These are phyloP conservation scores for Ctenodactylus gundi DNA, from an alignment of 2,113 vertebrate genomes.

Conservation along the genomic window DNA sequence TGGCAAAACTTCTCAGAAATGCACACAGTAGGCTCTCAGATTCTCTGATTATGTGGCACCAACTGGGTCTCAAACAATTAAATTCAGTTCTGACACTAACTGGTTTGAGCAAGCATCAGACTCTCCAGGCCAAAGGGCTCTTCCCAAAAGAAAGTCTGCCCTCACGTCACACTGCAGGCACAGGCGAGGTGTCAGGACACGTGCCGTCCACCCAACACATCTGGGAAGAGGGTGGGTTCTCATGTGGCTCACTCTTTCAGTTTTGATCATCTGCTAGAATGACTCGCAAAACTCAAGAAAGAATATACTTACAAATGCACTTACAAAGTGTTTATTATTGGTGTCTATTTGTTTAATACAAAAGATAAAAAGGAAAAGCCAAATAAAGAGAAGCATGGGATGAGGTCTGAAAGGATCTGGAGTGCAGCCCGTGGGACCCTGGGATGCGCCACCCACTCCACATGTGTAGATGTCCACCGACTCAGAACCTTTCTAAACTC, in stretches of 20 bases:
- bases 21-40: background rate
- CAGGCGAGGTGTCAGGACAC: background rate
- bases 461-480: background rate
- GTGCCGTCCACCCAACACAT: too few species aligned
- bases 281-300: background rate
- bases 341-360: too few species aligned
- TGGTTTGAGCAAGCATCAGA: background rate
- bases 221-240: too few species aligned
- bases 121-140: background rate
- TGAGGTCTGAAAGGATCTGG: background rate
- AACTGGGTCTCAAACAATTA: background rate
- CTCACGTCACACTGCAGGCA: background rate
- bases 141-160: too few species aligned
- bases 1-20: background rate
- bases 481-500: background rate
- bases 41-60: background rate
- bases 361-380: background rate
- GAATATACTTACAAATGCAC: background rate
- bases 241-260: background rate
- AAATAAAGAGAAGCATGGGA: background rate
- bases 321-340: too few species aligned
- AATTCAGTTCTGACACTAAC: background rate
- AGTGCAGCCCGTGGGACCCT: rapidly evolving
- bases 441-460: too few species aligned
- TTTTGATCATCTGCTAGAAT: background rate